These are phyloP conservation scores for Aspidoscelis tigris DNA, from an alignment of 2,113 vertebrate genomes.

Conservation along the genomic window DNA sequence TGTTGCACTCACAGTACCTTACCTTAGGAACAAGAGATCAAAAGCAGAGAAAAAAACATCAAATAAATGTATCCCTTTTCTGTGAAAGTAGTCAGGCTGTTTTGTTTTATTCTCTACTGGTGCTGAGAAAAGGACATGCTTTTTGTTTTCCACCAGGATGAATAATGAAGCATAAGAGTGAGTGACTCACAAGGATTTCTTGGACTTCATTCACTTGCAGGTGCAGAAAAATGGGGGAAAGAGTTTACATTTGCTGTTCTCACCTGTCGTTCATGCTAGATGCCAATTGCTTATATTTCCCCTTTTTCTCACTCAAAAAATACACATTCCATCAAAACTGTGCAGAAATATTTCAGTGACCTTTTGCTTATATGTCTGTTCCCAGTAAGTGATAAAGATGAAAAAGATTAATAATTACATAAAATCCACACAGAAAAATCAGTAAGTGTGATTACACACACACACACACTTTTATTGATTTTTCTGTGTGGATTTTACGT, in stretches of 20 bases:
- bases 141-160: constrained; percentile 53
- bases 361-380: constrained; percentile 57
- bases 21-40: constrained; percentile 70
- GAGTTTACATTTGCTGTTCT: constrained; percentile 62
- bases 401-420: too few relatives aligned
- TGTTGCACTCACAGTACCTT: constrained; percentile 50
- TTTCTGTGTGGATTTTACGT: too few relatives aligned
- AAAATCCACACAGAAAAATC: too few relatives aligned
- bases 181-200: constrained; percentile 54
- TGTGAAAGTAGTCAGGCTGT: constrained; percentile 43
- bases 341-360: constrained; percentile 60
- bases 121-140: constrained; percentile 49
- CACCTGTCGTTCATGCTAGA: constrained; percentile 61
- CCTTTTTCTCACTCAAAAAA: constrained; percentile 49
- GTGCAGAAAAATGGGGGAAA: neutral
- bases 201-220: constrained; percentile 59
- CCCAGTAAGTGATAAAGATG: constrained; percentile 43
- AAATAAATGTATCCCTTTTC: constrained; percentile 56
- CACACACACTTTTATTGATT: too few relatives aligned
- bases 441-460: too few relatives aligned
- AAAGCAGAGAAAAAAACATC: constrained; percentile 50
- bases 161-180: constrained; percentile 54
- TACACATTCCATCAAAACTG: constrained; percentile 66
- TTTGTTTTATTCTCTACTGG: constrained; percentile 21
- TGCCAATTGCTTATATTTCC: constrained; percentile 58